Base-by-base conservation (phyloP, 1,140 invertebrate species). In the Drosophila watanabei region DNA sequence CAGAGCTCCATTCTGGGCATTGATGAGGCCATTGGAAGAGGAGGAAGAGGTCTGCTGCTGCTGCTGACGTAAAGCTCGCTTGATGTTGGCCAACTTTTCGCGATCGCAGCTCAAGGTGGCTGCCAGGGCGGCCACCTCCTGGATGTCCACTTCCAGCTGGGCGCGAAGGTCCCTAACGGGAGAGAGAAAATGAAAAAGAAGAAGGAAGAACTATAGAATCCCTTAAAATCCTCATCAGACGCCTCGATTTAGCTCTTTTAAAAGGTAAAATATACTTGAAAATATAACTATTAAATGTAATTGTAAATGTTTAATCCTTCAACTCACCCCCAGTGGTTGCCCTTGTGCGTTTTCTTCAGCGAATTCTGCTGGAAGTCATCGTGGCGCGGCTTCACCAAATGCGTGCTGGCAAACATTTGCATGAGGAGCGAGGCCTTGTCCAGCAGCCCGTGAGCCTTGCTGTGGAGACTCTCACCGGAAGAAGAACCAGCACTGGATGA, bases 341-440 rank as follows among this genome's bases (percentile, higher is more conserved):
- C 96, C 93, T 97, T 96, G 80, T 95, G 95, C 45, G 96, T 97
- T 93, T 96, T 97, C 94, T 99, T 99, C 51, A 98, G 94, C 77
- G 96, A 95, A 93, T 97, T 98, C 77, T 96, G 96, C 69, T 96
- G 95, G 83, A 98, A 97, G 94, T 75, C 95, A 93, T 52, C 77
- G 46, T 71, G 68, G 0, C 79, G 82, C 28, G 61, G 81, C 41
- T 75, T 83, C 51, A 98, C 97, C 90, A 99, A 95, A 91, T 99
- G 98, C 46, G 98, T 97, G 20, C 98, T 96, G 59, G 98, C 95
- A 92, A 99, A 98, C 94, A 99, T 97, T 90, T 99, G 98, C 79
- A 99, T 94, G 9, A 99, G 93, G 7, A 97, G 95, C 8, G 98
- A 95, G 1, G 98, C 96, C 94, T 98, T 97, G 88, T 97, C 97